Percentiles rank a stretch among this genome's conserved stretches.
These are phyloP conservation scores for Drosophila guanche DNA, from an alignment of 1,140 invertebrate genomes.

Conservation along the genomic window DNA sequence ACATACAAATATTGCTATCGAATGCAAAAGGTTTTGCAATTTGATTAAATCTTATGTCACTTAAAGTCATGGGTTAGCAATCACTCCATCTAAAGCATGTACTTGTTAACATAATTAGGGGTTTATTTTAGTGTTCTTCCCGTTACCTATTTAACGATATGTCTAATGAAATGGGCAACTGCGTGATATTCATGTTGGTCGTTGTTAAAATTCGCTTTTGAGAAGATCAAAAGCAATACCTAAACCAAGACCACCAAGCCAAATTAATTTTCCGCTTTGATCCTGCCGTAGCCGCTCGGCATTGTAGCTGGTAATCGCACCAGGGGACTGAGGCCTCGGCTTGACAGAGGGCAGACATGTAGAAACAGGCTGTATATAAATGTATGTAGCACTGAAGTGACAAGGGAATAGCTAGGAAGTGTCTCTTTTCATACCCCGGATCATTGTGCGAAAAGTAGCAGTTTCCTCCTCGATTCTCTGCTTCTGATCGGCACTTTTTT, in stretches of 20 bases:
- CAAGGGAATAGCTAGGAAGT: conserved; percentile 77
- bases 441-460: conserved; percentile 77
- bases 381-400: conserved; percentile 46
- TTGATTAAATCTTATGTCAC: neutral
- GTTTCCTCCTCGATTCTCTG: conserved; percentile 45
- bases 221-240: conserved; percentile 66
- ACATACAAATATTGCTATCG: no score
- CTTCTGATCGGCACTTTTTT: conserved; percentile 42
- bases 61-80: neutral
- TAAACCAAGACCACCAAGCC: conserved; percentile 80
- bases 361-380: conserved; percentile 13
- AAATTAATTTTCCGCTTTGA: conserved; percentile 83
- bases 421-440: conserved; percentile 71
- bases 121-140: conserved; percentile 30
- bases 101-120: conserved; percentile 41
- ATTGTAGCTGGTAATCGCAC: conserved; percentile 71
- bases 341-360: conserved; percentile 38
- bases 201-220: conserved; percentile 56
- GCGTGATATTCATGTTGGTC: conserved; percentile 42
- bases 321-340: conserved; percentile 77
- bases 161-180: conserved; percentile 47
- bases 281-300: conserved; percentile 72
- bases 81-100: conserved; percentile 8
- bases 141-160: conserved; percentile 31
- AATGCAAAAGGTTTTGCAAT: no score